Base-by-base conservation (phyloP, 2,797 vertebrate genomes). In the Acanthurus leucopareius region DNA sequence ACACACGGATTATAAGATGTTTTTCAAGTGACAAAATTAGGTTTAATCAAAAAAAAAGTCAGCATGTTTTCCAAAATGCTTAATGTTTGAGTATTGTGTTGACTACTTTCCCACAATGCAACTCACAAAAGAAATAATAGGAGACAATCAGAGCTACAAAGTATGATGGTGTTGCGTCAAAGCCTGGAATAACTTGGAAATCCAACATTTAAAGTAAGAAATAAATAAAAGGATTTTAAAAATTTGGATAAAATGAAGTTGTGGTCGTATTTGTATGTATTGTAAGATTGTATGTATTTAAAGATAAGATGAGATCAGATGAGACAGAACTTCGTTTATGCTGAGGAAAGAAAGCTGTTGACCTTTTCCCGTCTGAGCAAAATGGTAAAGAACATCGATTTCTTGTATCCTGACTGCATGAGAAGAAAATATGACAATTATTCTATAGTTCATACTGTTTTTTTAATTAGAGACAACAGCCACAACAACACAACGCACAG, bases 11-110 rank as follows among this genome's bases (percentile, higher is more conserved):
- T 35, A 32, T 19, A 17, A 44, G 38, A 28, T 20, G 40, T 61
- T 20, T 19, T 19, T 15, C 19, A 51, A 7, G 3, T 60, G 11
- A 45, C 19, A 10, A 1, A 71, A 66, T 58, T 19, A 28, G 2
- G 1, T 58, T 32, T 17, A 66, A 65, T 77, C n/a, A n/a, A n/a
- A n/a, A 58, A 52, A 66, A 81, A 78, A 66, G 38, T 57, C 73
- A 59, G 68, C 54, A 14, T 61, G 61, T n/a, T 2, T 53, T 66
- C 28, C 13, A n/a, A 67, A 75, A 56, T 1, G 47, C 10, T 61
- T 56, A 5, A 53, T 44, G 17, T 28, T 10, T 71, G 10, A 56
- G 32, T 28, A 10, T 45, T 45, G 9, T 14, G 52, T 52, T 5
- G 42, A 44, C 20, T 59, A 0, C n/a, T 68, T 14, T 38, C 11